These are phyloP conservation scores for Solea solea DNA, from an alignment of 2,113 vertebrate species.

Conservation along the genomic window DNA sequence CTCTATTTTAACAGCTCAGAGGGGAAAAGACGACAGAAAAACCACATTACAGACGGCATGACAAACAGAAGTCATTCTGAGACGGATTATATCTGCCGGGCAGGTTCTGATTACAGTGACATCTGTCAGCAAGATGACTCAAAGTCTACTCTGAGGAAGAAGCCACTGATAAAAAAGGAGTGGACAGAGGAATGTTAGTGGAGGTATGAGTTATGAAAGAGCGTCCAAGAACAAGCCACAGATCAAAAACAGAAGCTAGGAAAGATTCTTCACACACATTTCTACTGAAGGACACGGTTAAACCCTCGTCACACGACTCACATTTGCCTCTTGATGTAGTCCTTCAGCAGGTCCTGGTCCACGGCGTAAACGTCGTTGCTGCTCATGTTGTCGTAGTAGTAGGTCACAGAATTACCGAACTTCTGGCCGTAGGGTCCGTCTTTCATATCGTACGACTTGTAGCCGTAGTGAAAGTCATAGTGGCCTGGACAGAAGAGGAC, in stretches of 20 bases:
- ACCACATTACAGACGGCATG: no score
- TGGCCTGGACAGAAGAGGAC: slow-evolving; percentile 81
- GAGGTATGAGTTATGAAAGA: no score
- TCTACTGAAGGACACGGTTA: neutral
- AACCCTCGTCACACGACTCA: slow-evolving; percentile 72
- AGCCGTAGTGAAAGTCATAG: slow-evolving; percentile 93
- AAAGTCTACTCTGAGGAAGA: no score
- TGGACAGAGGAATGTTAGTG: no score
- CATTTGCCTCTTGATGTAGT: slow-evolving; percentile 99
- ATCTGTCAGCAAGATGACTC: no score
- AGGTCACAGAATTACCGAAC: slow-evolving; percentile 91
- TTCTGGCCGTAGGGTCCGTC: slow-evolving; percentile 90
- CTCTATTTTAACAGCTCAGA: neutral
- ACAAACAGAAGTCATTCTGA: no score
- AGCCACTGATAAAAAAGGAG: no score
- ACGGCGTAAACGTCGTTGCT: slow-evolving; percentile 91
- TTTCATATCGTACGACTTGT: slow-evolving; percentile 89
- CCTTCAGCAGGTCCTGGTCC: slow-evolving; percentile 96
- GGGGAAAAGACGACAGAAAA: neutral
- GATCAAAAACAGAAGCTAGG: no score
- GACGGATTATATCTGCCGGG: no score
- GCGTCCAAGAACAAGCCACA: no score
- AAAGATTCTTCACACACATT: neutral
- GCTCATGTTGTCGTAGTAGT: slow-evolving; percentile 98
- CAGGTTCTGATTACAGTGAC: no score